These are phyloP conservation scores for Mola mola DNA, from an alignment of 2,113 vertebrate species.

Conservation along the genomic window DNA sequence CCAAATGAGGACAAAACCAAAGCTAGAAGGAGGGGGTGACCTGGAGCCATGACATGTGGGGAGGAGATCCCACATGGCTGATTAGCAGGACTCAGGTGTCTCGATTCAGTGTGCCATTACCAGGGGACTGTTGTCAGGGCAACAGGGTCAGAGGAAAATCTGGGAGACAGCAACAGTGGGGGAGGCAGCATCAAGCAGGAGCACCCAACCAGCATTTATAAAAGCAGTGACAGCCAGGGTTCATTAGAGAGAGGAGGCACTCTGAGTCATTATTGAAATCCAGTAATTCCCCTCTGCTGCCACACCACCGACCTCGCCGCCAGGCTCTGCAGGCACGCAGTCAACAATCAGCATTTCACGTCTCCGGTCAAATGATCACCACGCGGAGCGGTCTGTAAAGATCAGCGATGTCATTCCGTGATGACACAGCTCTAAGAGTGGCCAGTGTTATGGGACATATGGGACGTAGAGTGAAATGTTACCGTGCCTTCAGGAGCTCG, in stretches of 20 bases:
- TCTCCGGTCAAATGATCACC: conserved; percentile 33
- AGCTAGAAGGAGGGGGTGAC: conserved; percentile 5
- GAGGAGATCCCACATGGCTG: conserved; percentile 59
- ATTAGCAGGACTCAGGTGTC: conserved; percentile 78
- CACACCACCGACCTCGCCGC: conserved; percentile 36
- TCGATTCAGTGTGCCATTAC: conserved; percentile 43
- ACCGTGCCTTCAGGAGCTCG: neutral
- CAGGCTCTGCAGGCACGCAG: conserved; percentile 34
- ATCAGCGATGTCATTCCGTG: conserved; percentile 30
- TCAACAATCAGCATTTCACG: conserved; percentile 33
- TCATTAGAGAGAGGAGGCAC: conserved; percentile 51
- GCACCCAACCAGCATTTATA: conserved; percentile 46
- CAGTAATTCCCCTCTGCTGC: conserved; percentile 31
- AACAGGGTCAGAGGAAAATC: conserved; percentile 71
- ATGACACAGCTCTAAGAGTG: conserved; percentile 1
- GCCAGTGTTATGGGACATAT: neutral
- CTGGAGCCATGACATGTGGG: conserved; percentile 29
- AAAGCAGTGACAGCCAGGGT: conserved; percentile 37
- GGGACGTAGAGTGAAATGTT: conserved; percentile 5
- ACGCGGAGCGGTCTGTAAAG: conserved; percentile 22
- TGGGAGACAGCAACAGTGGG: conserved; percentile 30
- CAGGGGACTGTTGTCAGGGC: conserved; percentile 71
- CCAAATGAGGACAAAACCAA: conserved; percentile 65
- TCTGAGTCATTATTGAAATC: conserved; percentile 54
- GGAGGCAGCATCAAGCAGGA: conserved; percentile 47